Conservation (phyloP, 2,113 vertebrate species). For the Elephantulus edwardii region DNA sequence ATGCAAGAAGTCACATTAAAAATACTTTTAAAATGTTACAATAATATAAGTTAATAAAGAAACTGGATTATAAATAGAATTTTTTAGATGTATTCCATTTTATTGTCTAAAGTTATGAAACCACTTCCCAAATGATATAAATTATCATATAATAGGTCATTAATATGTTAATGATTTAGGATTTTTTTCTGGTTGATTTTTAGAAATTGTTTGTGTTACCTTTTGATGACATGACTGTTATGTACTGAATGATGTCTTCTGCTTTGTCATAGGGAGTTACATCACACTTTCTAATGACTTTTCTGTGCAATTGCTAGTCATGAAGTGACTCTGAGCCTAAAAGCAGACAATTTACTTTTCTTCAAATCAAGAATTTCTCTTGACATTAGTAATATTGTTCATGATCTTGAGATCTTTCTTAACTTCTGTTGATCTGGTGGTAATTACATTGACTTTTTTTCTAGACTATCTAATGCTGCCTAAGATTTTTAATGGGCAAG, state of each 20-base stretch:
- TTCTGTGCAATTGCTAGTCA: background rate
- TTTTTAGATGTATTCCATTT: too few relatives aligned
- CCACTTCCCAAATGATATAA: background rate
- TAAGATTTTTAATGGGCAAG: slow-evolving; percentile 36
- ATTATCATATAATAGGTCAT: background rate
- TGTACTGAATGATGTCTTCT: background rate
- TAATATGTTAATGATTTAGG: slow-evolving; percentile 17
- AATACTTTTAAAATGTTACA: slow-evolving; percentile 30
- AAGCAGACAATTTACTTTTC: background rate
- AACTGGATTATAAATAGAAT: too few relatives aligned
- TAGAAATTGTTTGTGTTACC: background rate
- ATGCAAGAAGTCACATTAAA: background rate
- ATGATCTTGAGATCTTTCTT: background rate
- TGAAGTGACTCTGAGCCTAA: background rate
- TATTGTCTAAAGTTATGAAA: too few relatives aligned
- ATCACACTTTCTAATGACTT: background rate
- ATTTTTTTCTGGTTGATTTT: background rate
- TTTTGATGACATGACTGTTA: background rate
- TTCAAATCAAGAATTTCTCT: slow-evolving; percentile 37
- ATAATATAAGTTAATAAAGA: slow-evolving; percentile 16
- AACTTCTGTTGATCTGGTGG: slow-evolving; percentile 55
- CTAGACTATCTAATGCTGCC: slow-evolving; percentile 44
- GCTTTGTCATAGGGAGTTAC: background rate
- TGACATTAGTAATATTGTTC: slow-evolving; percentile 15
- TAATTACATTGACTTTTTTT: slow-evolving; percentile 30